Evolutionary conservation across 2,113 vertebrate genomes (phyloP).

Genomic region (Proteles cristata): DNA sequence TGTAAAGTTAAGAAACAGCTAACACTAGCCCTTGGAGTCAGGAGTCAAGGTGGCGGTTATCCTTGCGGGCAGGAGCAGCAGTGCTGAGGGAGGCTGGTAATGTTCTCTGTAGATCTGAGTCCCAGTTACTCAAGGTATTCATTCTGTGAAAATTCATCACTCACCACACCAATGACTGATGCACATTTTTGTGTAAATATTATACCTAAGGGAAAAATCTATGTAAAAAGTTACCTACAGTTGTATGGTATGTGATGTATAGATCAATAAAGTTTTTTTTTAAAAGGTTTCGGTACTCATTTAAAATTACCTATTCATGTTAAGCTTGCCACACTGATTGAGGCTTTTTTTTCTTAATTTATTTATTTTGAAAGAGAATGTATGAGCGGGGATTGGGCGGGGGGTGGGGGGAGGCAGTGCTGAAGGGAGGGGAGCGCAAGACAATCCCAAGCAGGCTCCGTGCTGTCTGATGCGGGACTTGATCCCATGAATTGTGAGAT

Average conservation of each 20-base stretch:
- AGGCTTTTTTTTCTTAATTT: too few relatives aligned
- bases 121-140: background rate
- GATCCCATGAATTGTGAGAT: too few relatives aligned
- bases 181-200: background rate
- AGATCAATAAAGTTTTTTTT: background rate
- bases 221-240: background rate
- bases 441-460: too few relatives aligned
- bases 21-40: background rate
- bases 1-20: background rate
- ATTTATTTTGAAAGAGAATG: too few relatives aligned
- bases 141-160: constrained; percentile 31
- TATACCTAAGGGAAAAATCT: constrained; percentile 7
- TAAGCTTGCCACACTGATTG: background rate
- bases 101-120: background rate
- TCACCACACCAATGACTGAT: background rate
- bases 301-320: constrained; percentile 2
- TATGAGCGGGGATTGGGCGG: too few relatives aligned
- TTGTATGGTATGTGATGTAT: background rate
- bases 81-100: background rate
- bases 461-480: too few relatives aligned
- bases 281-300: background rate
- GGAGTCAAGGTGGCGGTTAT: background rate
- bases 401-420: too few relatives aligned
- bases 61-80: background rate
- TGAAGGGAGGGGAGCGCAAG: too few relatives aligned